Percentiles rank a stretch among this genome's conserved stretches.
Conservation (phyloP, 2,113 vertebrate species). For the Scytalopus superciliaris region DNA sequence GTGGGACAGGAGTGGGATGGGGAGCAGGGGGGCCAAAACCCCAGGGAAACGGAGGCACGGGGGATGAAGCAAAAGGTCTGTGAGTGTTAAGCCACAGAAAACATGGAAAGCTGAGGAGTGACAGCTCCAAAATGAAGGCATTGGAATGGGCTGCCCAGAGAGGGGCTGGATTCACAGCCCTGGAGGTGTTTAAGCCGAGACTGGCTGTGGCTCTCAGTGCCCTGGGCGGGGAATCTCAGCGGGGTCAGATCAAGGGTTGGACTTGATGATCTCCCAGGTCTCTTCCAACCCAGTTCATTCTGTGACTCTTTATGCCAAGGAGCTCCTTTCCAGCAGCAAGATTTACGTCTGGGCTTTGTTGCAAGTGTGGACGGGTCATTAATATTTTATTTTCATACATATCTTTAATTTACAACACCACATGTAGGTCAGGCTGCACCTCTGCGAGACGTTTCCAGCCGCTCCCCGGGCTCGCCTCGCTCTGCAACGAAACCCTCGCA, state of each 20-base stretch:
- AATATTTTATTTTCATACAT: slow-evolving; percentile 33
- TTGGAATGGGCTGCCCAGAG: too few species aligned
- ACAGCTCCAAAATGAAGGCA: not conserved
- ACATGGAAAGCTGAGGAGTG: not conserved
- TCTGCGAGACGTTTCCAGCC: slow-evolving; percentile 8
- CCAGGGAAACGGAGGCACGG: not conserved
- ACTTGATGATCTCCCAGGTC: too few species aligned
- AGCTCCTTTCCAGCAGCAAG: not conserved
- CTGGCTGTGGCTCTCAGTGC: too few species aligned
- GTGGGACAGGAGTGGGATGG: not conserved
- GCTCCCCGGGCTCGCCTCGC: not conserved
- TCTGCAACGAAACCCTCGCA: slow-evolving; percentile 27
- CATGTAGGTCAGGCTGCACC: slow-evolving; percentile 55
- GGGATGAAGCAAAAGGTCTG: not conserved
- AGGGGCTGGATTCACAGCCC: too few species aligned
- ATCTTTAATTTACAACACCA: not conserved
- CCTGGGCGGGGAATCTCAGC: too few species aligned
- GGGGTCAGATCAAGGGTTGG: too few species aligned
- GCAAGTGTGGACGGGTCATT: not conserved
- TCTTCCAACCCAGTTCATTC: too few species aligned
- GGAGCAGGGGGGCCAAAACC: slow-evolving; percentile 19
- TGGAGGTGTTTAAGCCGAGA: too few species aligned
- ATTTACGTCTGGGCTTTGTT: not conserved
- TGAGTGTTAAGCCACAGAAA: not conserved
- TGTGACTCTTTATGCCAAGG: not conserved